These are phyloP conservation scores for Drosophila anomalata DNA, from an alignment of 2,888 invertebrate species.

Conservation along the genomic window DNA sequence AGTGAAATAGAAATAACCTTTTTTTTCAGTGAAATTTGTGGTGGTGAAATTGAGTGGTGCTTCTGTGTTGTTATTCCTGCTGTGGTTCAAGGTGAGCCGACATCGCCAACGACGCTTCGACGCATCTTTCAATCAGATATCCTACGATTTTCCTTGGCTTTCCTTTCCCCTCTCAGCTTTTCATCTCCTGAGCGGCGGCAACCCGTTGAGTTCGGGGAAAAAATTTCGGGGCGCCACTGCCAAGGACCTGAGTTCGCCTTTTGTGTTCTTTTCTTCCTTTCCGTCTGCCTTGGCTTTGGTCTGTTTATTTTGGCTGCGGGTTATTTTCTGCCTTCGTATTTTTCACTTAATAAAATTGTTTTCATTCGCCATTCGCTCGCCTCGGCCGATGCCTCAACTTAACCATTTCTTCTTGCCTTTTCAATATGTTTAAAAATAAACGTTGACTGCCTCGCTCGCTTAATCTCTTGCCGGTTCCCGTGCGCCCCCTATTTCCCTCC, in stretches of 20 bases:
- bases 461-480: slow-evolving; percentile 14
- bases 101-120: slow-evolving; percentile 58
- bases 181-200: slow-evolving; percentile 23
- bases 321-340: slow-evolving; percentile 69
- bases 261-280: slow-evolving; percentile 18
- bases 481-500: neutral
- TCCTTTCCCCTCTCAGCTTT: neutral
- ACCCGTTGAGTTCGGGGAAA: slow-evolving; percentile 55
- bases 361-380: slow-evolving; percentile 63
- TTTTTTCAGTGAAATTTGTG: neutral
- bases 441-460: slow-evolving; percentile 39
- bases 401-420: slow-evolving; percentile 62
- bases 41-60: too few relatives aligned
- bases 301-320: slow-evolving; percentile 73
- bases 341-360: slow-evolving; percentile 79
- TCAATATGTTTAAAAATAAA: slow-evolving; percentile 80
- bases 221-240: slow-evolving; percentile 65
- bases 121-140: slow-evolving; percentile 79
- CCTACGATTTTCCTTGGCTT: slow-evolving; percentile 8
- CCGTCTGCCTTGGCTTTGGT: slow-evolving; percentile 33
- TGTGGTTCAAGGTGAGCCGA: slow-evolving; percentile 80
- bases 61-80: slow-evolving; percentile 50
- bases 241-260: slow-evolving; percentile 75
- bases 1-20: too few relatives aligned
- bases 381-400: slow-evolving; percentile 34